Evolutionary conservation across 1,140 invertebrate species (phyloP).

Genomic region (Anoplophora glabripennis): DNA sequence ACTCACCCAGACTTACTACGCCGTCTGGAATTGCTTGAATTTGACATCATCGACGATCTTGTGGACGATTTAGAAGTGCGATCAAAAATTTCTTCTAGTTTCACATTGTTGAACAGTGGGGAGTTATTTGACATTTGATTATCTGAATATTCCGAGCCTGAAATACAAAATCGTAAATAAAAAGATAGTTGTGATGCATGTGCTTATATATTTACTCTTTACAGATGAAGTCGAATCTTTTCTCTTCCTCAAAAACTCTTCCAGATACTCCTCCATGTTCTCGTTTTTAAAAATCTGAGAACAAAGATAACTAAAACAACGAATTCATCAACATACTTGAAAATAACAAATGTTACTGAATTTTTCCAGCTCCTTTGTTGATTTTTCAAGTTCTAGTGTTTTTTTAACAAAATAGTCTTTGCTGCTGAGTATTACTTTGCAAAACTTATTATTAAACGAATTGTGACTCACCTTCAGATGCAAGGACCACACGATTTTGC

Average conservation of each 20-base stretch:
- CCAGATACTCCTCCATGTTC: conserved; percentile 1
- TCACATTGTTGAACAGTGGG: too few species aligned
- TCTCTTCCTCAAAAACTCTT: too few species aligned
- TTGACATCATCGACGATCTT: too few species aligned
- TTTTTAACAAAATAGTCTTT: not conserved
- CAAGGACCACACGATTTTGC: conserved; percentile 75
- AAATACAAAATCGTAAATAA: not conserved
- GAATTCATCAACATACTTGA: too few species aligned
- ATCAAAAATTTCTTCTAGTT: too few species aligned
- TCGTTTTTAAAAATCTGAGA: conserved; percentile 6
- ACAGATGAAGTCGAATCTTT: too few species aligned
- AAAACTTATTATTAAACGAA: not conserved
- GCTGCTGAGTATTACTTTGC: not conserved
- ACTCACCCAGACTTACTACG: too few species aligned
- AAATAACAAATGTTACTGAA: not conserved
- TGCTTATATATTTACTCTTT: too few species aligned
- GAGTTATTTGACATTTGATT: too few species aligned
- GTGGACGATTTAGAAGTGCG: too few species aligned
- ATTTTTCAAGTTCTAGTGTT: not conserved
- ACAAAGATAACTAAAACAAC: not conserved
- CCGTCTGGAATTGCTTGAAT: too few species aligned
- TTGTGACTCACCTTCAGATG: conserved; percentile 65
- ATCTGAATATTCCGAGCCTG: not conserved
- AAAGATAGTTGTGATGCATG: too few species aligned
- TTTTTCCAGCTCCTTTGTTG: not conserved